Conservation (phyloP, 2,888 invertebrate genomes). For the Galeopsomyia nigrocyanea region DNA sequence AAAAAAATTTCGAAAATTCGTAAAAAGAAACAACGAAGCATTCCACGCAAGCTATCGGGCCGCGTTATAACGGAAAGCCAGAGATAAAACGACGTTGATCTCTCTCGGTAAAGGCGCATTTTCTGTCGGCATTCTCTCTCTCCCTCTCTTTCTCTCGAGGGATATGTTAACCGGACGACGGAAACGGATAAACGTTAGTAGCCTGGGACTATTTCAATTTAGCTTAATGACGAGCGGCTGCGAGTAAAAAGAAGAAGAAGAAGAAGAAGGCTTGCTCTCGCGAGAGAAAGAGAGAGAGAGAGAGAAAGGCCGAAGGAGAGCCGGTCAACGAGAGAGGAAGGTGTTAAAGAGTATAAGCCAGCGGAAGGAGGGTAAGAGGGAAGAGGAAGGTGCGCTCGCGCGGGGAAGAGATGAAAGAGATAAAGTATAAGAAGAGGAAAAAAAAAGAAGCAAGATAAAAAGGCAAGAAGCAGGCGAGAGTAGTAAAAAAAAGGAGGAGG, state of each 20-base stretch:
- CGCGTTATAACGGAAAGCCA: too few relatives aligned
- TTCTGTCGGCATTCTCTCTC: slow-evolving; percentile 28
- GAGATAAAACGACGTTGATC: too few relatives aligned
- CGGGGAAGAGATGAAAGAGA: slow-evolving; percentile 24
- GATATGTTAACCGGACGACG: slow-evolving; percentile 15
- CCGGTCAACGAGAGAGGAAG: slow-evolving; percentile 44
- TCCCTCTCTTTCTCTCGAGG: too few relatives aligned
- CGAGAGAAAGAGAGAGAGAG: slow-evolving; percentile 38
- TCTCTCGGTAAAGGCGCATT: background rate
- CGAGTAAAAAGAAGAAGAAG: slow-evolving; percentile 41
- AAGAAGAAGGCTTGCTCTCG: slow-evolving; percentile 22
- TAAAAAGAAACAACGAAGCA: too few relatives aligned
- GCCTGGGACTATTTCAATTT: slow-evolving; percentile 44
- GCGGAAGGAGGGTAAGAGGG: slow-evolving; percentile 17
- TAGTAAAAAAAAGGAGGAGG: background rate
- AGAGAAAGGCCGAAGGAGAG: slow-evolving; percentile 41
- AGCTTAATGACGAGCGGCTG: slow-evolving; percentile 40
- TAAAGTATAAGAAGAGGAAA: slow-evolving; percentile 11
- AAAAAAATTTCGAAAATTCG: background rate
- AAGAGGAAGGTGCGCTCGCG: background rate
- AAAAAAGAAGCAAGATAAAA: background rate
- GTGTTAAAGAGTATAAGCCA: slow-evolving; percentile 28
- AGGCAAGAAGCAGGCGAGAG: background rate
- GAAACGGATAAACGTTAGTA: slow-evolving; percentile 47
- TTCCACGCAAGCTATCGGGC: too few relatives aligned